These are phyloP conservation scores for Rhopalosiphum padi DNA, from an alignment of 1,140 invertebrate genomes.

Conservation along the genomic window DNA sequence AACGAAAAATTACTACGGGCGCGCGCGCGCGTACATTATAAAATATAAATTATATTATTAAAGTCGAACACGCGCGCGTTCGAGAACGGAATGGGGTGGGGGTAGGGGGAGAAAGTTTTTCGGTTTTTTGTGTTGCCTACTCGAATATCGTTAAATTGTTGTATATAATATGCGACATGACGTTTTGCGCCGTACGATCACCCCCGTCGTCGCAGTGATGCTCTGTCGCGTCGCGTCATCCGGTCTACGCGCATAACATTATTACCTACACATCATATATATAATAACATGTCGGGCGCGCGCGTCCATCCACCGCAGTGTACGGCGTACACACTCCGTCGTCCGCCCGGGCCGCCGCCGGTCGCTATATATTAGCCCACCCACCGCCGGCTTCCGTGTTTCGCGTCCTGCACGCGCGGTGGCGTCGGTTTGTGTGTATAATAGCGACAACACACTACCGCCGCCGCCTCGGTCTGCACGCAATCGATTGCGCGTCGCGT, in stretches of 20 bases:
- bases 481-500: slow-evolving; percentile 52
- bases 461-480: neutral
- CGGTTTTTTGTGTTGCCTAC: neutral
- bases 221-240: no score
- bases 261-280: neutral
- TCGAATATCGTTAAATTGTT: neutral
- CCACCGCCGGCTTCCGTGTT: neutral
- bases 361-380: neutral
- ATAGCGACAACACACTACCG: neutral
- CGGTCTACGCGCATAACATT: neutral
- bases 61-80: no score
- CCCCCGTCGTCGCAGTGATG: no score
- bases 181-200: neutral
- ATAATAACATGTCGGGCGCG: neutral
- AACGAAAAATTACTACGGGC: neutral
- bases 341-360: neutral
- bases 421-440: neutral
- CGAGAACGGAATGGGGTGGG: no score
- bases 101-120: neutral
- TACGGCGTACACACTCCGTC: neutral
- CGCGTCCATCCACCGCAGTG: neutral
- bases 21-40: neutral
- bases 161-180: neutral
- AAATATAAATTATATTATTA: neutral
- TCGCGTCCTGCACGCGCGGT: neutral